phyloP scores from a whole-genome alignment of 2,113 vertebrate genomes.

The Chloebia gouldiae region DNA sequence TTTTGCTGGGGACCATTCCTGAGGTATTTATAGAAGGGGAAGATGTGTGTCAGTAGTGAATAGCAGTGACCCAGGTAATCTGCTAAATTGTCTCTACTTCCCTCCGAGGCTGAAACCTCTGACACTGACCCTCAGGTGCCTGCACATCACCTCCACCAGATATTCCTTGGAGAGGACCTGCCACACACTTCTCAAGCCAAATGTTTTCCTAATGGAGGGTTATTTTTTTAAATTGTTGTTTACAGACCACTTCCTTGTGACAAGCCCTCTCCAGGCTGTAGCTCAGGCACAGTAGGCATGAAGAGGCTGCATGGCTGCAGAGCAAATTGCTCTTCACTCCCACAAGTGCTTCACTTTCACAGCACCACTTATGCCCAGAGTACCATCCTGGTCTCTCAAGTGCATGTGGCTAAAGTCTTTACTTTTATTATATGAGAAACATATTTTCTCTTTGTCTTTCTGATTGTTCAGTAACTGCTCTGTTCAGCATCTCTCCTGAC shows the following conservation, averaged over 20 bases:
- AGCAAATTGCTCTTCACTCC: conserved; percentile 27
- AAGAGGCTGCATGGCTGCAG: neutral
- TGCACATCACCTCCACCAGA: neutral
- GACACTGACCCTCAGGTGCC: neutral
- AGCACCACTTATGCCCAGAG: neutral
- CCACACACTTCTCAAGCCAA: neutral
- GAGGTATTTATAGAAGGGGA: neutral
- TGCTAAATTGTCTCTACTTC: neutral
- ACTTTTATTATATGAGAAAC: neutral
- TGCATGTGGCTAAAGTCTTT: neutral
- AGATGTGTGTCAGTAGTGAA: neutral
- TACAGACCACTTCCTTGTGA: neutral
- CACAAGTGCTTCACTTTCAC: neutral
- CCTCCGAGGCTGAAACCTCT: neutral
- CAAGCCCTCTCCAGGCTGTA: neutral
- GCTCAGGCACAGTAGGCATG: neutral
- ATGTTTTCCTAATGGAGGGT: neutral
- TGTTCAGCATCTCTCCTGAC: neutral
- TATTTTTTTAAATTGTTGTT: conserved; percentile 45
- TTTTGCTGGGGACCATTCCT: neutral
- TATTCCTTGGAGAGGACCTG: neutral
- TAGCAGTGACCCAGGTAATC: neutral
- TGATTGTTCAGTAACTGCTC: neutral
- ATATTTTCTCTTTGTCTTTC: neutral
- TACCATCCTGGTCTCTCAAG: neutral